Conservation (phyloP, 2,797 vertebrate genomes). For the Margarornis squamiger region DNA sequence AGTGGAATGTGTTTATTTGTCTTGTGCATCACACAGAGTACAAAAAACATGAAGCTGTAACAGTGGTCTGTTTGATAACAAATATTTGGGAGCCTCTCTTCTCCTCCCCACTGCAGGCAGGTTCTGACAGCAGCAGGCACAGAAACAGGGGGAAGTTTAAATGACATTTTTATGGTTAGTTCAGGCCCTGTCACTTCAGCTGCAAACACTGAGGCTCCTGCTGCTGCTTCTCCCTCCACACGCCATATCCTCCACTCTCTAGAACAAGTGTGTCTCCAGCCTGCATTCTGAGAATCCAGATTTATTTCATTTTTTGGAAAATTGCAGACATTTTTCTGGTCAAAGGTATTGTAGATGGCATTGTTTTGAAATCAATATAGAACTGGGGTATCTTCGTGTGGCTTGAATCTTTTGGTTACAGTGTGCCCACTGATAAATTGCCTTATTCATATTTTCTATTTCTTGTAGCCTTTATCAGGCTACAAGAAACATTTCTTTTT, state of each 20-base stretch:
- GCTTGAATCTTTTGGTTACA: background rate
- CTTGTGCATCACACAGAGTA: background rate
- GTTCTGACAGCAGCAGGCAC: background rate
- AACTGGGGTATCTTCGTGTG: background rate
- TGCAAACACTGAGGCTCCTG: background rate
- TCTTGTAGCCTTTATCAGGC: slow-evolving; percentile 25
- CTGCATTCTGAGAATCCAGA: background rate
- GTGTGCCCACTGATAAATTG: slow-evolving; percentile 24
- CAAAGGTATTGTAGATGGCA: background rate
- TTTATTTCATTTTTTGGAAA: background rate
- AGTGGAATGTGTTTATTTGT: background rate
- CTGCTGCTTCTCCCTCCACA: background rate
- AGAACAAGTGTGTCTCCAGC: background rate
- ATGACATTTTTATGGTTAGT: background rate
- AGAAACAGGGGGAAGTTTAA: background rate
- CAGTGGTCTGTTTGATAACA: background rate
- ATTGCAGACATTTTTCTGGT: background rate
- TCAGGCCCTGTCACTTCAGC: background rate
- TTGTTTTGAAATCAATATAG: background rate
- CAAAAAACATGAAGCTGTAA: background rate
- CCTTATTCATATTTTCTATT: slow-evolving; percentile 45
- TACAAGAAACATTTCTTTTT: slow-evolving; percentile 34
- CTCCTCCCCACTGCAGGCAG: background rate
- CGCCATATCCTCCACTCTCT: background rate
- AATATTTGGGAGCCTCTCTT: background rate